Conservation (phyloP, 2,797 vertebrate species). For the Molossus alvarezi region DNA sequence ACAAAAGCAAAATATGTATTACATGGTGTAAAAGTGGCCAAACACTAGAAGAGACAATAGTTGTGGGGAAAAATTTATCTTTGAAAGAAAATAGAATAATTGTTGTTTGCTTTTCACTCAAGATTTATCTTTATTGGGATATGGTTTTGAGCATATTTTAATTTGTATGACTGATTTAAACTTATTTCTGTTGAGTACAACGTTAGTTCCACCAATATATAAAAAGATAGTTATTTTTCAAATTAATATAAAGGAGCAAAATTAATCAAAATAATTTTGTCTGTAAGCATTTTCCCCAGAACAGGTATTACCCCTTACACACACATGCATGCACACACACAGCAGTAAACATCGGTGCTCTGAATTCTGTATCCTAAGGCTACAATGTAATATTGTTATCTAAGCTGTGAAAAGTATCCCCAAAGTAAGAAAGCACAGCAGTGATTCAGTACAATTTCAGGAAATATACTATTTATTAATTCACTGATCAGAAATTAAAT, state of each 20-base stretch:
- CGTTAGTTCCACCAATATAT: neutral
- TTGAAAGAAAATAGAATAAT: neutral
- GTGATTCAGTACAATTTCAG: neutral
- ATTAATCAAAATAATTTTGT: conserved; percentile 16
- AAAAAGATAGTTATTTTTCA: neutral
- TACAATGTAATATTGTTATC: neutral
- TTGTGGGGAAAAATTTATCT: neutral
- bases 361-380: neutral
- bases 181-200: neutral
- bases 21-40: neutral
- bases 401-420: neutral
- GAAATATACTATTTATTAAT: neutral
- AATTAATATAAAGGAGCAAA: neutral
- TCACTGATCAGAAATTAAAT: conserved; percentile 37
- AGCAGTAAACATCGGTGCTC: neutral
- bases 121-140: neutral
- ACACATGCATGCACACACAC: neutral
- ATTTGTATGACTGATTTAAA: neutral
- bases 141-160: neutral
- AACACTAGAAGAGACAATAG: neutral
- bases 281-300: neutral
- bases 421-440: neutral
- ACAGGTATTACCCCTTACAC: neutral
- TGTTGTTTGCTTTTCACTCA: neutral
- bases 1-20: neutral